phyloP scores from a whole-genome alignment of 2,113 vertebrate genomes.

The Coregonus clupeaformis region DNA sequence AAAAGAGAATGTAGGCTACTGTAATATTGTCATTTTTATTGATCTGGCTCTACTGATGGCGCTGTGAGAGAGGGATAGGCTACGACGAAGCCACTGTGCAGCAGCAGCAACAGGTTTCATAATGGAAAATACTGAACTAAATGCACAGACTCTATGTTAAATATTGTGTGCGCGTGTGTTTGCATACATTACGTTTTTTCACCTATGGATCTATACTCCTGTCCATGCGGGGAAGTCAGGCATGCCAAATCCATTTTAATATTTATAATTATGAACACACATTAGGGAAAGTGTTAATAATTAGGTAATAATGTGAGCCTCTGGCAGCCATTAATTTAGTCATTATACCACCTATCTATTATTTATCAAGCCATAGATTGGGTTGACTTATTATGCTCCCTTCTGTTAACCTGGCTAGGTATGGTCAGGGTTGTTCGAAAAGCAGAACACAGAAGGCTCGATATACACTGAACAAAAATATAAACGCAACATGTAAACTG shows the following conservation, averaged over 20 bases:
- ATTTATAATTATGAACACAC: neutral
- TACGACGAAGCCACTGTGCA: neutral
- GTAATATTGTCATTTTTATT: neutral
- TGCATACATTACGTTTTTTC: neutral
- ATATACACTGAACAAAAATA: too few species aligned
- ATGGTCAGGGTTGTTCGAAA: conserved; percentile 14
- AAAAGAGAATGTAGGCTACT: neutral
- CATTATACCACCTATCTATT: neutral
- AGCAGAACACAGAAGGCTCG: conserved; percentile 11
- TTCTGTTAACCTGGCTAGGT: conserved; percentile 27
- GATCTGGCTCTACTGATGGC: conserved; percentile 22
- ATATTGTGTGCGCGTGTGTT: too few species aligned
- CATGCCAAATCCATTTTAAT: neutral
- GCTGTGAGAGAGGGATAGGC: neutral
- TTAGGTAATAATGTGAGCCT: too few species aligned
- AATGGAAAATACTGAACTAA: neutral
- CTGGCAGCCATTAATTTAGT: neutral
- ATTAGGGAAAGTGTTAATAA: too few species aligned
- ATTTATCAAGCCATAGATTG: neutral
- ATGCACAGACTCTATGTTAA: neutral
- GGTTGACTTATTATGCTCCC: neutral
- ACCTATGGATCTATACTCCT: neutral
- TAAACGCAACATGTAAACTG: too few species aligned
- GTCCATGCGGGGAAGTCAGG: neutral
- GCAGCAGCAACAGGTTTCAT: neutral